Base-by-base conservation (phyloP, 2,888 invertebrate species). In the Synanthedon vespiformis region DNA sequence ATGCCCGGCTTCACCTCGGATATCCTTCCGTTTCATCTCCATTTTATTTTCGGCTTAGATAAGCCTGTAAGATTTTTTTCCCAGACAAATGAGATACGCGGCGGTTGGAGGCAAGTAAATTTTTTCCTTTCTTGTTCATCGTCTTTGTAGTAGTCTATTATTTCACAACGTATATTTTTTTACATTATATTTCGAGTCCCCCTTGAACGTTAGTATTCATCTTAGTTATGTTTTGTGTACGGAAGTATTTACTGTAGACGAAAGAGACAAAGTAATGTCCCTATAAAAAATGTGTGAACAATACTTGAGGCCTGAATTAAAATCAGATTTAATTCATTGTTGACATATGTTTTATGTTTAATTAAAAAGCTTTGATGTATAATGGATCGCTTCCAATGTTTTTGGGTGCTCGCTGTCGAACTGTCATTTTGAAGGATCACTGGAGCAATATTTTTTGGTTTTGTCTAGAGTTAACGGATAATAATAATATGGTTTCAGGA, bases 1-100 rank as follows among this genome's bases (percentile, higher is more conserved):
- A 60, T 65, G 59, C 62, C 61, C 57, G 64, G 69, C 61, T 71
- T 66, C 69, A 71, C 74, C 72, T 72, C 64, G 62, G 64, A 70
- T 74, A 77, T 79, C 78, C 74, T 71, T 75, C 61, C 74, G 72
- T 75, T 81, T 74, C 72, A 77, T 80, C 76, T 80, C 71, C 73
- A 78, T 79, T 81, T 79, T 79, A 77, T 75, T 77, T 73, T 74
- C 67, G 66, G 70, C 72, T 72, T 70, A 74, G 73, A 74, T 74
- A 72, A 71, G 71, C 71, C 65, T 61, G 61, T 61, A 67, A 71
- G 70, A 67, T 68, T 70, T 74, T 70, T 50, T 75, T 71, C 66
- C 63, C 61, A 67, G 72, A 76, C 68, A 76, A 77, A 77, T 75
- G 71, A 69, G 67, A 68, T 69, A 65, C 62, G 62, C 59, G 58